Percentiles rank a stretch among this genome's conserved stretches.
Conservation (phyloP, 2,888 invertebrate genomes). For the Nomada ferruginata region DNA sequence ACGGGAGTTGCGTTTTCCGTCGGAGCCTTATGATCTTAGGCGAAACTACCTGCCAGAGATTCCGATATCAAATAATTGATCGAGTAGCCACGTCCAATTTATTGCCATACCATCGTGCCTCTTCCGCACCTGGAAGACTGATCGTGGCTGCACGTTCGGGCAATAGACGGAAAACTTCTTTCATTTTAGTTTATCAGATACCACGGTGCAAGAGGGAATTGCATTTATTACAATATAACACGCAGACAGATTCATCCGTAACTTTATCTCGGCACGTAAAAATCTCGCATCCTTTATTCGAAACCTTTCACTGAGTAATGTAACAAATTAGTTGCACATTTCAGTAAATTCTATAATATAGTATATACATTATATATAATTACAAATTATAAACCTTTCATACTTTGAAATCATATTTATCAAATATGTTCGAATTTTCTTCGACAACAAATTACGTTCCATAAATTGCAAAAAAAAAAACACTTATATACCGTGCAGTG, state of each 20-base stretch:
- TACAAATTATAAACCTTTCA: no score
- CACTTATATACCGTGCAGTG: no score
- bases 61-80: constrained; percentile 60
- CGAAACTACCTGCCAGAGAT: constrained; percentile 16
- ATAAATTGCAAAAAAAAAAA: no score
- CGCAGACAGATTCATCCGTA: background rate
- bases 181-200: constrained; percentile 22
- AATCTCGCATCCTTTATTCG: no score
- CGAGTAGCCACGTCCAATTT: constrained; percentile 42
- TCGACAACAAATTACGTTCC: no score
- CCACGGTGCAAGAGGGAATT: constrained; percentile 19
- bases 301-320: no score
- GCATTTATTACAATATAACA: background rate
- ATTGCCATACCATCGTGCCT: constrained; percentile 27
- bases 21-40: constrained; percentile 32
- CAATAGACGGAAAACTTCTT: constrained; percentile 30
- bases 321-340: no score
- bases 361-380: no score
- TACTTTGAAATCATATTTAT: no score
- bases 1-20: constrained; percentile 28
- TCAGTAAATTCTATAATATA: no score
- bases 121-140: constrained; percentile 14
- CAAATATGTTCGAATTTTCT: no score
- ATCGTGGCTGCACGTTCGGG: constrained; percentile 8
- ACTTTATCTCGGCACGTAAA: background rate